Base-by-base conservation (phyloP, 2,888 invertebrate genomes). In the Eristalinus aeneus region DNA sequence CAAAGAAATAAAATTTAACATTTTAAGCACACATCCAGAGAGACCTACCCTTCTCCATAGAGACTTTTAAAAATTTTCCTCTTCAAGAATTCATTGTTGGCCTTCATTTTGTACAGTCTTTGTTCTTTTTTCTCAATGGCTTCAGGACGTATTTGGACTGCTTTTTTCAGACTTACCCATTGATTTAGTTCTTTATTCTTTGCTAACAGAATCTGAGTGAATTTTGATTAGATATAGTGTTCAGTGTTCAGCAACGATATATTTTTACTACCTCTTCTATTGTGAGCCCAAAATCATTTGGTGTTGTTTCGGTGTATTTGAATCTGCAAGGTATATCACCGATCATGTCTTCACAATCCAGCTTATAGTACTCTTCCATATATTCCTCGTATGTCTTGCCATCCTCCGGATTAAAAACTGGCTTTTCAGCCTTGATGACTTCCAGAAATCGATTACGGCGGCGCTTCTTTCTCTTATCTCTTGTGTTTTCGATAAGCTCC, bases 301-400 rank as follows among this genome's bases (percentile, higher is more conserved):
- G 96, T 54, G 95, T 94, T 0, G 97, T 98, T 91, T 97, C 94
- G 32, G 98, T 94, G 91, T 99, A 99, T 90, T 97, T 98, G 92
- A 98, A 99, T 89, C 97, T 94, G 82, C 98, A 98, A 0, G 98
- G 98, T 89, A 96, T 92, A 90, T 98, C 98, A 0, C 96, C 98
- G 65, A 99, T 96, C 68, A 99, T 95, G 92, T 99, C 99, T 91
- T 99, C 99, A 91, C 97, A 99, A 92, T 99, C 98, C 91, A 99
- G 93, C 89, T 96, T 95, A 91, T 99, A 99, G 92, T 98, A 99
- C 92, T 99, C 98, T 89, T 99, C 97, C 91, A 98, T 95, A 90
- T 98, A 98, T 89, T 98, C 94, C 36, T 96, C 95, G 92, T 97
- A 98, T 0, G 96, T 96, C 90, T 94, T 94, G 84, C 96, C 94